These are phyloP conservation scores for Cyclopterus lumpus DNA, from an alignment of 2,797 vertebrate genomes.

Conservation along the genomic window DNA sequence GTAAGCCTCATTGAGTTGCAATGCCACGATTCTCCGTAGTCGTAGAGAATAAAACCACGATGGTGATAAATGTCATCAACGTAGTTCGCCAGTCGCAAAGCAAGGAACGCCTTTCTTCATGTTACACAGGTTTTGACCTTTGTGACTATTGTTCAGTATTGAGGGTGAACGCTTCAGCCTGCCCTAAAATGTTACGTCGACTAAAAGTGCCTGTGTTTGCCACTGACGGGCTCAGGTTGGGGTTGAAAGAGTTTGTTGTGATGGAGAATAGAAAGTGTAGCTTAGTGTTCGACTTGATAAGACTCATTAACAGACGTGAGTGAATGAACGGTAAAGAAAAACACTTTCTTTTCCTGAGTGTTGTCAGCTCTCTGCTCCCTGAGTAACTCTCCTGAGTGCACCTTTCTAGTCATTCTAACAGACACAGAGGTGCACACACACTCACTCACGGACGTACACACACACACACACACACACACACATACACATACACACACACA, in stretches of 20 bases:
- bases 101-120: not conserved
- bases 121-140: not conserved
- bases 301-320: too few relatives aligned
- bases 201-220: not conserved
- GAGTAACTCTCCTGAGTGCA: too few relatives aligned
- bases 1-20: not conserved
- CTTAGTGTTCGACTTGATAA: too few relatives aligned
- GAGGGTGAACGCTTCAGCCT: not conserved
- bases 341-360: not conserved
- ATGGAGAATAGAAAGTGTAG: not conserved
- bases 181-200: not conserved
- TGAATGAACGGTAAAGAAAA: not conserved
- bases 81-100: slow-evolving; percentile 30
- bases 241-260: not conserved
- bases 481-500: too few relatives aligned
- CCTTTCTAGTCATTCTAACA: too few relatives aligned
- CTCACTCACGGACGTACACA: too few relatives aligned
- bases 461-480: too few relatives aligned
- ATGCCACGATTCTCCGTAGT: not conserved
- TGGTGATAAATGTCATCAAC: slow-evolving; percentile 26
- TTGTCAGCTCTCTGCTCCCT: not conserved
- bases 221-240: not conserved
- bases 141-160: not conserved
- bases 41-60: slow-evolving; percentile 9
- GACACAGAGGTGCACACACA: too few relatives aligned